Evolutionary conservation across 2,113 vertebrate genomes (phyloP).

Genomic region (Taxidea taxus): DNA sequence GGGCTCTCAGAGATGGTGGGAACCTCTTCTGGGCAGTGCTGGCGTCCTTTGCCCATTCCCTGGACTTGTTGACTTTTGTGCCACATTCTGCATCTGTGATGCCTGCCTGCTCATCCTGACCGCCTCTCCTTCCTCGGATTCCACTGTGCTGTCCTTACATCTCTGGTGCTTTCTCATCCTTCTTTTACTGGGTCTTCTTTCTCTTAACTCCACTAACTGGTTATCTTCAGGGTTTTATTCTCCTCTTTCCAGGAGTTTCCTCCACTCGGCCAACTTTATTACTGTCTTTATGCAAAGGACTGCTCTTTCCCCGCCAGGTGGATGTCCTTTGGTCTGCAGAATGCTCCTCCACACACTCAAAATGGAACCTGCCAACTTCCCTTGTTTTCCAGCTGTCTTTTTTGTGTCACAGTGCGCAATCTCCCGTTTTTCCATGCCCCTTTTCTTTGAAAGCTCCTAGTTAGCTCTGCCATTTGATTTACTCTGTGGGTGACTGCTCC

Average conservation of each 20-base stretch:
- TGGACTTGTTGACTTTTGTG: not conserved
- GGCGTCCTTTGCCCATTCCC: not conserved
- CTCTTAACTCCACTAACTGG: not conserved
- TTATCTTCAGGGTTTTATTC: not conserved
- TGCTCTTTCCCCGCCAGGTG: not conserved
- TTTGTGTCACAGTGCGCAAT: not conserved
- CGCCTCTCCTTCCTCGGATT: not conserved
- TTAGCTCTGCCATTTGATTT: not conserved
- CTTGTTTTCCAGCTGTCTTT: not conserved
- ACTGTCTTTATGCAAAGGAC: not conserved
- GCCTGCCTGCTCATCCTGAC: not conserved
- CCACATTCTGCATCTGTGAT: not conserved
- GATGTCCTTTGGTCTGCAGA: not conserved
- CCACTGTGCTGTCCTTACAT: not conserved
- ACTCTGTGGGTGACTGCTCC: not conserved
- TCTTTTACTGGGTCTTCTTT: not conserved
- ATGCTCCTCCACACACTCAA: not conserved
- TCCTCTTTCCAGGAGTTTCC: not conserved
- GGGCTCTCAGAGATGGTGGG: not conserved
- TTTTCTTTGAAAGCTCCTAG: not conserved
- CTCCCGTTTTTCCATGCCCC: not conserved
- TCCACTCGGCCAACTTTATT: not conserved
- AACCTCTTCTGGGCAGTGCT: not conserved
- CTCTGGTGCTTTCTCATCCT: not conserved
- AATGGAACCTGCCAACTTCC: not conserved